Percentiles rank a stretch among this genome's conserved stretches.
phyloP scores from a whole-genome alignment of 2,113 vertebrate species.

The Willisornis vidua region DNA sequence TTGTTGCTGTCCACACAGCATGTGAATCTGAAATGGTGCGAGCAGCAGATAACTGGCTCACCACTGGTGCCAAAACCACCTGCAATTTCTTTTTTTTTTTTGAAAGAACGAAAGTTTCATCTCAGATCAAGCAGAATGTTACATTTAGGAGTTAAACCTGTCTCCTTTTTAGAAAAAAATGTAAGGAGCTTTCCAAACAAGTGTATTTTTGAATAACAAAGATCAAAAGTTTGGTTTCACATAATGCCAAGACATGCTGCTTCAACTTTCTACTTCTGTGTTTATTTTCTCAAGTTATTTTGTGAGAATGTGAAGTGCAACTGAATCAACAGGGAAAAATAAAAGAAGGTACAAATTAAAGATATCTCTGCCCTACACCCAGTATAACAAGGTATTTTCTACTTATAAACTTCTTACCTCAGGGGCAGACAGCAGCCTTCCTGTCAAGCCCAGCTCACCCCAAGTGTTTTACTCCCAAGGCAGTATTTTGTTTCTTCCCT shows the following conservation, averaged over 20 bases:
- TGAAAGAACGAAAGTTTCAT: background rate
- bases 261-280: background rate
- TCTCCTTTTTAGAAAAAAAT: background rate
- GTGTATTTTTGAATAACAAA: background rate
- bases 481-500: background rate
- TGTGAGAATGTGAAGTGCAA: background rate
- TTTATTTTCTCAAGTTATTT: background rate
- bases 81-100: background rate
- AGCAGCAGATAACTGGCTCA: background rate
- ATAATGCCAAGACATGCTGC: background rate
- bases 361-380: background rate
- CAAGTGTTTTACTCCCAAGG: background rate
- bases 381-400: background rate
- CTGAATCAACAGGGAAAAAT: background rate
- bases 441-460: background rate
- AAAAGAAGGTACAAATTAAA: background rate
- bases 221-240: background rate
- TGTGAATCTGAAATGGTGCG: rapidly evolving
- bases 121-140: background rate
- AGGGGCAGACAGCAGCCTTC: background rate
- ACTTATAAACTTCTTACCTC: background rate
- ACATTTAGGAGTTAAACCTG: background rate
- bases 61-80: background rate
- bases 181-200: background rate
- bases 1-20: background rate